These are phyloP conservation scores for Limenitis camilla DNA, from an alignment of 2,888 invertebrate genomes.

Conservation along the genomic window DNA sequence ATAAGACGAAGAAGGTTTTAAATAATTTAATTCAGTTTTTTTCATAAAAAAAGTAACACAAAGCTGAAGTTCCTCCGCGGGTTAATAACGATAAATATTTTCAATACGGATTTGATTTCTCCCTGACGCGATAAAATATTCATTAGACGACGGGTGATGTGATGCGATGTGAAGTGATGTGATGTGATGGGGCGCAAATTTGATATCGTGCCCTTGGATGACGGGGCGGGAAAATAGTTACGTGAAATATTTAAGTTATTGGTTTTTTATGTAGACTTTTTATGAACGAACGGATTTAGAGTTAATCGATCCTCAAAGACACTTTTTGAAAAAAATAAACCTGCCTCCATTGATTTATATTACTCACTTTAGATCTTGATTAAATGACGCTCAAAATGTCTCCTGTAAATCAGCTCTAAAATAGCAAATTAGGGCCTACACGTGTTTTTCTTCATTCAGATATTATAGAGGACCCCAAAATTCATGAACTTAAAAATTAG, in stretches of 20 bases:
- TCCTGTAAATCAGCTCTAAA: no score
- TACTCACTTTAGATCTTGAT: no score
- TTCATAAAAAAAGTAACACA: no score
- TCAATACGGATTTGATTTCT: conserved; percentile 27
- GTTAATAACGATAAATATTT: conserved; percentile 25
- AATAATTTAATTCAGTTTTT: no score
- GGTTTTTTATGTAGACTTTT: neutral
- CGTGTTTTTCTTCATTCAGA: no score
- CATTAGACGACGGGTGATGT: conserved; percentile 24
- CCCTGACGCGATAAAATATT: conserved; percentile 30
- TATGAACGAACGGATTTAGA: neutral
- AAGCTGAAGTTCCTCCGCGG: conserved; percentile 6
- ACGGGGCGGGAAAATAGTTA: neutral
- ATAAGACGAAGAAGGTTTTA: no score
- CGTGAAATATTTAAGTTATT: no score
- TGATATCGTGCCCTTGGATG: conserved; percentile 2
- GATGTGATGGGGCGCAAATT: conserved; percentile 14
- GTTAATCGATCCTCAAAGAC: neutral
- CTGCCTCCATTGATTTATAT: no score
- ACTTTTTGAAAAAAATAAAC: neutral
- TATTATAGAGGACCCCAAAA: no score
- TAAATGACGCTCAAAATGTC: no score
- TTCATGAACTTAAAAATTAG: no score
- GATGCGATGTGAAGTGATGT: conserved; percentile 13
- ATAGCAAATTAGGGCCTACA: no score